phyloP scores from a whole-genome alignment of 2,888 invertebrate genomes.

The Ennomos quercinarius region DNA sequence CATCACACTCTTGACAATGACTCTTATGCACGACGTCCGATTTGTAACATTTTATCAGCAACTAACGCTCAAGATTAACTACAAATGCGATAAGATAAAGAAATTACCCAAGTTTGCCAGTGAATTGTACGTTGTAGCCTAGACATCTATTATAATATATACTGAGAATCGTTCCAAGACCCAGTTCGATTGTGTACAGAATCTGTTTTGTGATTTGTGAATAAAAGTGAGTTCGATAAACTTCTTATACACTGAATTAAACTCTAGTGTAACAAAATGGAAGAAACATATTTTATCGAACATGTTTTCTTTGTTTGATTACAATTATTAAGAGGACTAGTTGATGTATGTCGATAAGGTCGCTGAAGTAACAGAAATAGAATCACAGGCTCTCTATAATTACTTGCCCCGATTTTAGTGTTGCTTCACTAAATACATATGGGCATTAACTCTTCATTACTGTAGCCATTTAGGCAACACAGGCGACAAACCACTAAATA shows the following conservation, averaged over 20 bases:
- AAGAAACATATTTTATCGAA: no score
- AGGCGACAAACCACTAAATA: not conserved
- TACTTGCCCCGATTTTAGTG: no score
- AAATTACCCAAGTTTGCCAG: conserved; percentile 17
- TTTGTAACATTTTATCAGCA: conserved; percentile 17
- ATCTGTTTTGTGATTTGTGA: not conserved
- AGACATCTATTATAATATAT: not conserved
- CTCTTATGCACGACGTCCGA: conserved; percentile 11
- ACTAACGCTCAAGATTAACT: conserved; percentile 29
- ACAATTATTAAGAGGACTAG: no score
- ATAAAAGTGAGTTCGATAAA: conserved; percentile 1
- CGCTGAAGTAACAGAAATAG: no score
- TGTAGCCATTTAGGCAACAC: no score
- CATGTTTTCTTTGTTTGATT: no score
- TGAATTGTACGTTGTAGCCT: not conserved
- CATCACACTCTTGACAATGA: not conserved
- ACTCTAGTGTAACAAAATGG: no score
- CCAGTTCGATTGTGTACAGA: not conserved
- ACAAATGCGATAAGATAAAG: conserved; percentile 27
- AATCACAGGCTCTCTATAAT: no score
- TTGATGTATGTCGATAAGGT: no score
- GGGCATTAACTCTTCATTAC: no score
- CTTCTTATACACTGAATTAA: no score
- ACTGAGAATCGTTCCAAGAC: not conserved
- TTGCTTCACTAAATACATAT: no score